Percentiles rank a stretch among this genome's conserved stretches.
phyloP scores from a whole-genome alignment of 92 coral and sea anemone species.

The Hydrozoanthus gracilis region DNA sequence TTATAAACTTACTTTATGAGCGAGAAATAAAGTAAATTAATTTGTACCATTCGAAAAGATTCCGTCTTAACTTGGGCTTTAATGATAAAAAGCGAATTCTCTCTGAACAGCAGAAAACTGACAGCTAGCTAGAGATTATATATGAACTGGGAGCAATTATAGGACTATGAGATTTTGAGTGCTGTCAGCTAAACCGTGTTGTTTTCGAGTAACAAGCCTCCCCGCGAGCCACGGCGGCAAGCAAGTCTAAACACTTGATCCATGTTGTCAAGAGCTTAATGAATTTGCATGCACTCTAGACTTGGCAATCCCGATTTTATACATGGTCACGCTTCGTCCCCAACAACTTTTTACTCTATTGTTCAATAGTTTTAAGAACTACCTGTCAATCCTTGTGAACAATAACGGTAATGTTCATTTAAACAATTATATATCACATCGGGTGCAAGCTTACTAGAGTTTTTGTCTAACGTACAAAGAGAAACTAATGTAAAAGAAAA shows the following conservation, averaged over 20 bases:
- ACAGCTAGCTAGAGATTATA: slow-evolving; percentile 22
- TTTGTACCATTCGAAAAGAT: slow-evolving; percentile 12
- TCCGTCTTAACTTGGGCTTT: background rate
- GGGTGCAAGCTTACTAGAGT: background rate
- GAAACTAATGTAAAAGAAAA: background rate
- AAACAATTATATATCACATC: background rate
- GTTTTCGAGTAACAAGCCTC: slow-evolving; percentile 23
- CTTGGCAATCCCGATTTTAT: slow-evolving; percentile 34
- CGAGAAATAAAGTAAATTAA: background rate
- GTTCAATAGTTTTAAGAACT: background rate
- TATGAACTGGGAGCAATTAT: slow-evolving; percentile 31
- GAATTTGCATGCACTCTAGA: slow-evolving; percentile 51
- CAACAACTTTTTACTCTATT: background rate
- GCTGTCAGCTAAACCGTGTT: slow-evolving; percentile 17
- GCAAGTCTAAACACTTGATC: background rate
- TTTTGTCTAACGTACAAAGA: background rate
- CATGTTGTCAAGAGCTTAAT: slow-evolving; percentile 7
- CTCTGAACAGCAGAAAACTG: background rate
- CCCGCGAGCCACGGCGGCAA: slow-evolving; percentile 36
- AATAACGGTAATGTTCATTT: background rate
- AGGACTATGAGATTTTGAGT: slow-evolving; percentile 23
- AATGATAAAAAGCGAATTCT: background rate
- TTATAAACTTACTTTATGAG: background rate
- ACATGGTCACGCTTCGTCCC: background rate
- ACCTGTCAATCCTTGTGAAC: background rate